Conservation (phyloP, 2,113 vertebrate genomes). For the Megaleporinus macrocephalus region DNA sequence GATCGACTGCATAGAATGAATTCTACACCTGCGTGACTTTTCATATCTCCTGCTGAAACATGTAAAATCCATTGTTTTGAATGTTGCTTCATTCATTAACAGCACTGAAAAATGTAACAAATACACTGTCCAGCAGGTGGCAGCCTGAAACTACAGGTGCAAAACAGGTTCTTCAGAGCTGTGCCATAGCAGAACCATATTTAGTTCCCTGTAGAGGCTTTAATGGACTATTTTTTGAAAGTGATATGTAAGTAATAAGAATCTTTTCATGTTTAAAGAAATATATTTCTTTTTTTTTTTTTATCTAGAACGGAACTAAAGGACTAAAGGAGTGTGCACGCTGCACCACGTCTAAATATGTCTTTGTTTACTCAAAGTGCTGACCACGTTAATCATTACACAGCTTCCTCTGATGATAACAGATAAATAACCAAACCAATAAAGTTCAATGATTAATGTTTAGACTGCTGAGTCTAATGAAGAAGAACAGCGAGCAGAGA, state of each 20-base stretch:
- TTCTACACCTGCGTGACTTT: too few species aligned
- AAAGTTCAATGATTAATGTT: neutral
- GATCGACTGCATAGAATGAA: too few species aligned
- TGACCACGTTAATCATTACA: neutral
- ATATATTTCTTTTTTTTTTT: too few species aligned
- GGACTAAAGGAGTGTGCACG: too few species aligned
- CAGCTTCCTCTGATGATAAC: neutral
- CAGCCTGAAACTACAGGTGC: neutral
- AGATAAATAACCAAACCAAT: neutral
- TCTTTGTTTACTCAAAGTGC: neutral
- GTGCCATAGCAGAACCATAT: neutral
- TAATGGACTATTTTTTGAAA: too few species aligned
- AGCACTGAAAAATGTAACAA: neutral
- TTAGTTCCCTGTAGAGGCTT: too few species aligned
- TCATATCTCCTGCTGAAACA: too few species aligned
- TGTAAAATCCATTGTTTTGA: too few species aligned
- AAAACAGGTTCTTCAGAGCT: neutral
- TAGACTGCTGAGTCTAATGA: neutral
- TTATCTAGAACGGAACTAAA: too few species aligned
- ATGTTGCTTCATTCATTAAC: too few species aligned
- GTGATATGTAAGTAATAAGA: too few species aligned
- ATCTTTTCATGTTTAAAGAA: too few species aligned
- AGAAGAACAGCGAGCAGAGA: neutral
- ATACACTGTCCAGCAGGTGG: neutral
- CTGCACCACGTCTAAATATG: neutral